Percentiles rank a stretch among this genome's conserved stretches.
These are phyloP conservation scores for Riparia riparia DNA, from an alignment of 2,113 vertebrate genomes.

Conservation along the genomic window DNA sequence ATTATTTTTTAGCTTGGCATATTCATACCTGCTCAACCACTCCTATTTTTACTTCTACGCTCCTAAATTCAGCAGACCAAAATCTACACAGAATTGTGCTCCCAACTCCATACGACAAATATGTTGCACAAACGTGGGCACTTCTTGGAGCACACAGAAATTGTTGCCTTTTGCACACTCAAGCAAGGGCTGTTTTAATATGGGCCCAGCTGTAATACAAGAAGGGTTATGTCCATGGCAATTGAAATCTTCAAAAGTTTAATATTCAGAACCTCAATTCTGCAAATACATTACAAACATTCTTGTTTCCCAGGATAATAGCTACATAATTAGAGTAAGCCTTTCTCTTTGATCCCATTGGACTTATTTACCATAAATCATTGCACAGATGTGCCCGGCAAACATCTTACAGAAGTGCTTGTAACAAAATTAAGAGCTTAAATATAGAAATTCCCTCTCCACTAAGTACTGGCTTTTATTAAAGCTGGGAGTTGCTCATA, in stretches of 20 bases:
- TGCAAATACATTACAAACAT: neutral
- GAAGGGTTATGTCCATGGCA: neutral
- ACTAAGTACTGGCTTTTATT: neutral
- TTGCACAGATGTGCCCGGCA: neutral
- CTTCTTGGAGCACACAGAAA: neutral
- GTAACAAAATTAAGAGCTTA: constrained; percentile 10
- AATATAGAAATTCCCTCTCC: neutral
- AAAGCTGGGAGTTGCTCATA: neutral
- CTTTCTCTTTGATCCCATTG: constrained; percentile 32
- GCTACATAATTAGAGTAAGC: neutral
- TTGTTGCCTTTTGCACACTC: neutral
- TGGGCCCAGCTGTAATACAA: neutral
- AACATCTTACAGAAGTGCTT: neutral
- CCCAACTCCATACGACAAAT: accelerated
- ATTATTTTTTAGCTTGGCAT: neutral
- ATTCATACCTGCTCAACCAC: neutral
- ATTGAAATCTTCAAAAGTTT: neutral
- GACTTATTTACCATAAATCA: constrained; percentile 24
- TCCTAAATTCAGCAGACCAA: neutral
- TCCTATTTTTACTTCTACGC: neutral
- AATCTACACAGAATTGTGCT: neutral
- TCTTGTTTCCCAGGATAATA: neutral
- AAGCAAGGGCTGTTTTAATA: neutral
- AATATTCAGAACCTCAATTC: neutral
- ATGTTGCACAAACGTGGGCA: neutral